A percentile compares a stretch with the other conserved stretches of the same genome.
Evolutionary conservation across 2,888 invertebrate genomes (phyloP).

Genomic region (Drosophila yooni): DNA sequence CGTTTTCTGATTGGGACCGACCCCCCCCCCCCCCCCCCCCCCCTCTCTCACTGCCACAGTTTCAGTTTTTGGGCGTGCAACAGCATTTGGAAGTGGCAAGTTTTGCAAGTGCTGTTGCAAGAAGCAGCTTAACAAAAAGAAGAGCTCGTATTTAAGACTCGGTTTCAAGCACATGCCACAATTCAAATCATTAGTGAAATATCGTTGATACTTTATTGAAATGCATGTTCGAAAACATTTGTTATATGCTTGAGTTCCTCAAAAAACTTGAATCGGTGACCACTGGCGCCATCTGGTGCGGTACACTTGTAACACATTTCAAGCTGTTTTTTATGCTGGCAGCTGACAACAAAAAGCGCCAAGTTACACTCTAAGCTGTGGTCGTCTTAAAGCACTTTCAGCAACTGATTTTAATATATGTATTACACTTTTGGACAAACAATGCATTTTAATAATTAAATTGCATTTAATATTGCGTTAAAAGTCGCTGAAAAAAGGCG

Average conservation of each 20-base stretch:
- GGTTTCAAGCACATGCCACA: background rate
- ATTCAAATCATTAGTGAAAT: background rate
- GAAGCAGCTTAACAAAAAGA: background rate
- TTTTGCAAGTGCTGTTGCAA: background rate
- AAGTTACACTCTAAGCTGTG: background rate
- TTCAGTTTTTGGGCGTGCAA: background rate
- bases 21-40: background rate
- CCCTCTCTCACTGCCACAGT: background rate
- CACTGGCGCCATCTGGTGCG: conserved; percentile 54
- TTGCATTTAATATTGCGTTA: background rate
- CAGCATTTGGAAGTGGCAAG: background rate
- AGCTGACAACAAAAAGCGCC: background rate
- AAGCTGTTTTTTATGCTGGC: conserved; percentile 14
- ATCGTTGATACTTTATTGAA: background rate
- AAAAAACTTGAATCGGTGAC: conserved; percentile 20
- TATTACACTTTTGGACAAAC: background rate
- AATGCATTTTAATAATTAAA: background rate
- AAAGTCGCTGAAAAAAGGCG: conserved; percentile 16
- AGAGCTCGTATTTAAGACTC: background rate
- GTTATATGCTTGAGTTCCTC: background rate
- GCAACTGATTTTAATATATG: background rate
- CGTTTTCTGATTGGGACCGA: conserved; percentile 38
- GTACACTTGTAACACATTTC: conserved; percentile 11
- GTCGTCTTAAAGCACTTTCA: background rate
- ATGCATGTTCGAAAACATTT: background rate